phyloP scores from a whole-genome alignment of 2,113 vertebrate species.

The Oryzias melastigma region DNA sequence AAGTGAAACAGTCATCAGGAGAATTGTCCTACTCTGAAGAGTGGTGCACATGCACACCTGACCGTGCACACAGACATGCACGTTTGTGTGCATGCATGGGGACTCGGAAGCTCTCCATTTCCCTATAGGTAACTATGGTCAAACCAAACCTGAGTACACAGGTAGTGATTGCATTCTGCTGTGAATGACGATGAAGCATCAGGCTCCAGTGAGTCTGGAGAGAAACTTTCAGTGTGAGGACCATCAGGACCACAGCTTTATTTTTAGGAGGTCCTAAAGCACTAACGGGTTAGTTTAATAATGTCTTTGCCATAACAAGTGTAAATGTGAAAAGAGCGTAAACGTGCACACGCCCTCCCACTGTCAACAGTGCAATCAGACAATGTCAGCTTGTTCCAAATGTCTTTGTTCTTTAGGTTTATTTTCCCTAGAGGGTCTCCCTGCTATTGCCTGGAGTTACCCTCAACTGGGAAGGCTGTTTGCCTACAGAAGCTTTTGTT shows the following conservation, averaged over 20 bases:
- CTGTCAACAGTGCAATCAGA: slow-evolving; percentile 53
- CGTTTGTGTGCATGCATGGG: not conserved
- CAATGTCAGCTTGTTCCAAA: slow-evolving; percentile 64
- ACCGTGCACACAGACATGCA: slow-evolving; percentile 1
- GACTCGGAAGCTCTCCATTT: slow-evolving; percentile 37
- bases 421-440: slow-evolving; percentile 58
- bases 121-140: slow-evolving; percentile 45
- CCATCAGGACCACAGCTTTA: not conserved
- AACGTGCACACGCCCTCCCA: slow-evolving; percentile 26
- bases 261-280: slow-evolving; percentile 6
- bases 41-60: not conserved
- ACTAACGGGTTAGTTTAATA: slow-evolving; percentile 5
- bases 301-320: slow-evolving; percentile 6
- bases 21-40: slow-evolving; percentile 38
- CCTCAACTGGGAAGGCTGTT: slow-evolving; percentile 70
- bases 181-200: slow-evolving; percentile 40
- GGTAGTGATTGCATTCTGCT: slow-evolving; percentile 66
- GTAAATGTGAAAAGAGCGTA: slow-evolving; percentile 9
- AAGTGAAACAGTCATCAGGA: slow-evolving; percentile 44
- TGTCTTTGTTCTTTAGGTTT: slow-evolving; percentile 69
- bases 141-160: slow-evolving; percentile 53
- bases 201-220: slow-evolving; percentile 9
- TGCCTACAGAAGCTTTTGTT: slow-evolving; percentile 78
- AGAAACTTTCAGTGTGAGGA: not conserved
- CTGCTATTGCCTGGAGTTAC: slow-evolving; percentile 59